Evolutionary conservation across 2,113 vertebrate genomes (phyloP).

Genomic region (Pseudorhombus dupliciocellatus): DNA sequence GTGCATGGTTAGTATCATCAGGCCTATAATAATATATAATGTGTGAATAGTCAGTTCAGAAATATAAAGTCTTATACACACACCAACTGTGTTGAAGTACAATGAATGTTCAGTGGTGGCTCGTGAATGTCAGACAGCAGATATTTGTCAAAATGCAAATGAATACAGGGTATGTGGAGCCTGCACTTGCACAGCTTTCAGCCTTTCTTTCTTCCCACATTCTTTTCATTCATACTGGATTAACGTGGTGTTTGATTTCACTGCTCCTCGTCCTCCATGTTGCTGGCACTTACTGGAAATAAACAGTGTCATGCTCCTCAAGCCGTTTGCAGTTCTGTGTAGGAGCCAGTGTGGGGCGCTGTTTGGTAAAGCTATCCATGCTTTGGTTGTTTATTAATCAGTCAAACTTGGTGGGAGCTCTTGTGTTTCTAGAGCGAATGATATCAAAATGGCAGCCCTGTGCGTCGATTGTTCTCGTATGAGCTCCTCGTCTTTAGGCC

Average conservation of each 20-base stretch:
- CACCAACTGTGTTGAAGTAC: no score
- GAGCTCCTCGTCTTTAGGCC: background rate
- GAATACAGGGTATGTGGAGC: background rate
- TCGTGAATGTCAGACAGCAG: background rate
- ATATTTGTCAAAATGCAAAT: conserved; percentile 4
- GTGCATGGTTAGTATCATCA: background rate
- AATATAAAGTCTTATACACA: background rate
- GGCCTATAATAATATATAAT: no score
- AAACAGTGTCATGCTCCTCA: background rate
- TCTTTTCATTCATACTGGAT: no score
- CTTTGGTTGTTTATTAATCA: conserved; percentile 29
- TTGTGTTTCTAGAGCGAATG: conserved; percentile 40
- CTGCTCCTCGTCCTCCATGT: background rate
- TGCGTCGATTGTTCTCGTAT: conserved; percentile 12
- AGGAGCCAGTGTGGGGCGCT: conserved; percentile 46
- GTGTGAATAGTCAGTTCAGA: background rate
- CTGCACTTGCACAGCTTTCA: background rate
- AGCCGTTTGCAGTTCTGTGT: conserved; percentile 11
- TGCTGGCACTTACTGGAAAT: background rate
- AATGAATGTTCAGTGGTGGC: background rate
- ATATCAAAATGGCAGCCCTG: conserved; percentile 70
- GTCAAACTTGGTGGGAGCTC: conserved; percentile 55
- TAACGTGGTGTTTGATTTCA: background rate
- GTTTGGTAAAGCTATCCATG: conserved; percentile 43
- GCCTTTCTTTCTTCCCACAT: no score